Evolutionary conservation across 35 echinoderm and acorn worm species (phyloP).

Genomic region (Acanthaster planci): DNA sequence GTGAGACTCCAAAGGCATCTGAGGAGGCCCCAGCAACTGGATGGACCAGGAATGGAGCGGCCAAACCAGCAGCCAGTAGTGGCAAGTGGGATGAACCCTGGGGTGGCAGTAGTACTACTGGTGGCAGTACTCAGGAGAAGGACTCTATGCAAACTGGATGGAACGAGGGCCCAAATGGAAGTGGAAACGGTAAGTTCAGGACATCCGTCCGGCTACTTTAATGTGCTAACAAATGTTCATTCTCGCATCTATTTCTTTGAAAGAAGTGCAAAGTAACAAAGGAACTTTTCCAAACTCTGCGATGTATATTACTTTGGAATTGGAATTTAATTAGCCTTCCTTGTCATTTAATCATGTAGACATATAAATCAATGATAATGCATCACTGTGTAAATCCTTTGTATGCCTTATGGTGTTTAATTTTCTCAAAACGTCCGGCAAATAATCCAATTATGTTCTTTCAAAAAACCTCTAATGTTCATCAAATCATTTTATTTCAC

Average conservation of each 20-base stretch:
- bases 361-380: too few relatives aligned
- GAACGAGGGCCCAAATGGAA: constrained; percentile 58
- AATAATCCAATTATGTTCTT: too few relatives aligned
- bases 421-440: too few relatives aligned
- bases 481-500: too few relatives aligned
- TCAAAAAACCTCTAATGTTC: too few relatives aligned
- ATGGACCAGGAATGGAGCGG: constrained; percentile 30
- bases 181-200: neutral
- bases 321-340: too few relatives aligned
- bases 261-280: neutral
- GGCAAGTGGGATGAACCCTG: constrained; percentile 68
- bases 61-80: constrained; percentile 9
- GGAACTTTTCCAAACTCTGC: neutral
- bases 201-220: neutral
- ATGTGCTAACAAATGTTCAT: too few relatives aligned
- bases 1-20: constrained; percentile 20
- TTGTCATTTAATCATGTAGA: too few relatives aligned
- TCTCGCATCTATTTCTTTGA: neutral
- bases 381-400: too few relatives aligned
- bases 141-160: constrained; percentile 99
- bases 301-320: too few relatives aligned
- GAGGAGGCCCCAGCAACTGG: constrained; percentile 36
- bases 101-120: constrained; percentile 70
- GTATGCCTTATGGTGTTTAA: too few relatives aligned
- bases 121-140: constrained; percentile 89